These are phyloP conservation scores for Tryphoninae sp. DNA, from an alignment of 2,888 invertebrate species.

Conservation along the genomic window DNA sequence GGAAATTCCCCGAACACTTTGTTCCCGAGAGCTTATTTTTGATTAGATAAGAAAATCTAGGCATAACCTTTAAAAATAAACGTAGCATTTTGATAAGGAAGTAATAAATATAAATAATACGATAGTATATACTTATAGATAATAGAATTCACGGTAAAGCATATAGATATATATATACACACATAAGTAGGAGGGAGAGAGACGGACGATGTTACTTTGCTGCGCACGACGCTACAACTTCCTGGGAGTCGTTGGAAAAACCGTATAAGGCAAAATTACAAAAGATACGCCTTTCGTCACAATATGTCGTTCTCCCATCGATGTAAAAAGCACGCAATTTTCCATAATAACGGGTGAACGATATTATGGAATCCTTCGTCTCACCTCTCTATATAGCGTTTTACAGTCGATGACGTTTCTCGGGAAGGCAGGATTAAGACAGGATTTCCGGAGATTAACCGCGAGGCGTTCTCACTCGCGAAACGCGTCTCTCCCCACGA, in stretches of 20 bases:
- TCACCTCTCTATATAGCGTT: background rate
- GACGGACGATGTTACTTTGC: background rate
- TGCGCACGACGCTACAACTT: background rate
- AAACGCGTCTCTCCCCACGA: slow-evolving; percentile 33
- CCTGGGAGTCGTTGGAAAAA: slow-evolving; percentile 18
- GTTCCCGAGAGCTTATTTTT: too few relatives aligned
- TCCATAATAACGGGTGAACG: background rate
- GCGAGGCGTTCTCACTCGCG: slow-evolving; percentile 3
- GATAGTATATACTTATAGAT: too few relatives aligned
- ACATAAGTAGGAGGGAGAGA: background rate
- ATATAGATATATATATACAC: too few relatives aligned
- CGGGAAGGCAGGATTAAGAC: background rate
- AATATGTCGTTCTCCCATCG: background rate
- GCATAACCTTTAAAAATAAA: too few relatives aligned
- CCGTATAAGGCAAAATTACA: slow-evolving; percentile 25
- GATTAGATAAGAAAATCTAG: too few relatives aligned
- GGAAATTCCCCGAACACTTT: too few relatives aligned
- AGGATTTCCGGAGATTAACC: slow-evolving; percentile 24
- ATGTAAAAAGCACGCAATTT: background rate
- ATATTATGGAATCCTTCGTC: background rate
- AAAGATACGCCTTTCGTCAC: slow-evolving; percentile 13
- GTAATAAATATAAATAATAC: too few relatives aligned
- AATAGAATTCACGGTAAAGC: too few relatives aligned
- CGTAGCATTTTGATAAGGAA: too few relatives aligned
- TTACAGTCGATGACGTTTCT: background rate